Conservation (phyloP, 2,113 vertebrate genomes). For the Rissa tridactyla region DNA sequence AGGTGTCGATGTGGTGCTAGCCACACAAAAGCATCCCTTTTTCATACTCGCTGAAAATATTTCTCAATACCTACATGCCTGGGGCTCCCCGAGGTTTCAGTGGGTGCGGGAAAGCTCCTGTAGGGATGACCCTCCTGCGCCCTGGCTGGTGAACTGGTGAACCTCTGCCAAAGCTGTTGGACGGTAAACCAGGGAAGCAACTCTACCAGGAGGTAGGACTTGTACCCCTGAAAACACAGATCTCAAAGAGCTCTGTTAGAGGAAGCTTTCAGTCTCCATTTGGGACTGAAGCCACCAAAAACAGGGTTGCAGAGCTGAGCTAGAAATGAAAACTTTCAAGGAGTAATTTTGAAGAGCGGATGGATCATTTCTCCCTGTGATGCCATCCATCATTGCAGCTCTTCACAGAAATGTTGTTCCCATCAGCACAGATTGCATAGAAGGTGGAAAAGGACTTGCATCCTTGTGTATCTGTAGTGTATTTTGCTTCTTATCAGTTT, state of each 20-base stretch:
- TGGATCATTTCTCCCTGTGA: not conserved
- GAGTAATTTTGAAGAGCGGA: not conserved
- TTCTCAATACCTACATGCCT: not conserved
- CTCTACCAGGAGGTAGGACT: not conserved
- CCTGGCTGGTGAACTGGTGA: not conserved
- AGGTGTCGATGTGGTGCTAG: not conserved
- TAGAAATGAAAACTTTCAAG: not conserved
- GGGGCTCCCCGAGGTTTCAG: not conserved
- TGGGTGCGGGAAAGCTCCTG: not conserved
- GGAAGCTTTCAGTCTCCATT: not conserved
- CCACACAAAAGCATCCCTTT: not conserved
- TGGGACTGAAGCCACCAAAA: not conserved
- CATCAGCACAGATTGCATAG: not conserved
- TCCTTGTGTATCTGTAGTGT: not conserved
- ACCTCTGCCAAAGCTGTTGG: not conserved
- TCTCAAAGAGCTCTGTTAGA: not conserved
- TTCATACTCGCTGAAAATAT: not conserved
- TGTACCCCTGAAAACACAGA: fast-evolving
- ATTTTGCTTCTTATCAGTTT: not conserved
- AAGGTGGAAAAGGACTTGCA: not conserved
- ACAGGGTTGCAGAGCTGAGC: not conserved
- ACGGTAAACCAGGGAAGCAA: not conserved
- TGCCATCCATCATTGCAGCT: not conserved
- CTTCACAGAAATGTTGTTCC: not conserved
- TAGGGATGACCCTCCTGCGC: not conserved